Evolutionary conservation across 2,797 vertebrate genomes (phyloP).

Genomic region (Lophius americanus): DNA sequence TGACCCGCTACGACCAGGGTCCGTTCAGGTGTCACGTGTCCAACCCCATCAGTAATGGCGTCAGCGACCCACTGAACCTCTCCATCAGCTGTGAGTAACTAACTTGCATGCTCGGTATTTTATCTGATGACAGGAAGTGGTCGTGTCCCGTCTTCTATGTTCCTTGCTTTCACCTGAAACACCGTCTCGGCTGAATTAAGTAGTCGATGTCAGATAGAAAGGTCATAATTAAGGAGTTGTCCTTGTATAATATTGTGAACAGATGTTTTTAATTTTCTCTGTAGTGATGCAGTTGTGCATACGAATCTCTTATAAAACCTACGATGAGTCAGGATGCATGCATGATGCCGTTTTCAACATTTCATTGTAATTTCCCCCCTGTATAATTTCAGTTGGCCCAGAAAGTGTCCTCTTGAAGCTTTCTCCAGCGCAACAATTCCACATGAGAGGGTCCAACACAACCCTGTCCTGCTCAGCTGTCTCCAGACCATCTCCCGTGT

Average conservation of each 20-base stretch:
- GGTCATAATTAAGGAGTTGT: too few species aligned
- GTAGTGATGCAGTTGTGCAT: too few species aligned
- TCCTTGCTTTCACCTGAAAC: too few species aligned
- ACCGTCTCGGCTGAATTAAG: too few species aligned
- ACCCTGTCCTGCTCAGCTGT: conserved; percentile 54
- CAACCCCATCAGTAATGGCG: conserved; percentile 40
- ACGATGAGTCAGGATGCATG: too few species aligned
- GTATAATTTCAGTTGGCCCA: conserved; percentile 53
- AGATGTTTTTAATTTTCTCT: too few species aligned
- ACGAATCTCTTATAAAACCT: too few species aligned
- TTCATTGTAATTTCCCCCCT: not conserved
- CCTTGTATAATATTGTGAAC: too few species aligned
- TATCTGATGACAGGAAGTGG: not conserved
- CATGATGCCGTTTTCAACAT: not conserved
- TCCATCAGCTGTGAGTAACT: conserved; percentile 65
- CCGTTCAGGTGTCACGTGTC: conserved; percentile 58
- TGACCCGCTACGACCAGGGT: conserved; percentile 59
- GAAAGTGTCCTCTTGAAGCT: conserved; percentile 26
- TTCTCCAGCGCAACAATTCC: conserved; percentile 3
- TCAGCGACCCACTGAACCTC: conserved; percentile 39
- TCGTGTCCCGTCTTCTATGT: too few species aligned
- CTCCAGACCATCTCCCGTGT: conserved; percentile 49
- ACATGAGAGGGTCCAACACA: conserved; percentile 43
- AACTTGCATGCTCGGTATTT: not conserved
- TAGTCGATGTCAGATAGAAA: too few species aligned